Evolutionary conservation across 1,140 invertebrate species (phyloP), one percentile per base, ranked within the genome.

Genomic region (Chionoecetes opilio): DNA sequence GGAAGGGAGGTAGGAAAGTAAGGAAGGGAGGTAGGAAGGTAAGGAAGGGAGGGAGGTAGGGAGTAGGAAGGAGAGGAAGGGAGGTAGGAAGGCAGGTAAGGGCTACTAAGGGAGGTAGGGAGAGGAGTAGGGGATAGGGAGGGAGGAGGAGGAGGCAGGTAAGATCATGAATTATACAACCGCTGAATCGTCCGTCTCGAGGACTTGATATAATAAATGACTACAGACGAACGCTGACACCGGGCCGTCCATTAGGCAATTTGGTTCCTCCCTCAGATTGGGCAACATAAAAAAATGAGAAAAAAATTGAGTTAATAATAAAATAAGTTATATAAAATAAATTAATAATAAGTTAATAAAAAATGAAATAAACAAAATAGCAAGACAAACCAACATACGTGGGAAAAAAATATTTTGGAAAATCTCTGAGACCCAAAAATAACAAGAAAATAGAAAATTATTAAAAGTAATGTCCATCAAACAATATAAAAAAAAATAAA

Each of bases 121-220:
- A 26, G 63, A 38, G 2, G 53, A 9, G 21, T 17, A 75, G 63
- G 63, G 21, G 21, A 8, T 5, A n/a, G 63, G 63, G 63, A 75
- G 63, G 63, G 63, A n/a, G 63, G 63, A 75, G 63, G n/a, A 75
- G 11, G n/a, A 8, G 63, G n/a, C 63, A 75, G 63, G 63, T 75
- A n/a, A n/a, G 63, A n/a, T n/a, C 63, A 75, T 75, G 63, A 75
- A 75, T 75, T 75, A 75, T 75, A 75, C 63, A 75, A 75, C 21
- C 63, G 63, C 63, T 75, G 63, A 75, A 5, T 75, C 21, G 63
- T 75, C 63, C 21, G n/a, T 26, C 26, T 75, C 63, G n/a, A 26
- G 63, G 21, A n/a, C 63, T 26, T 75, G 63, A 75, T 75, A 75
- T n/a, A 53, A 53, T 53, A 53, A 53, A 53, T 53, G 46, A 53